These are phyloP conservation scores for Cosmia trapezina DNA, from an alignment of 2,888 invertebrate species.

Conservation along the genomic window DNA sequence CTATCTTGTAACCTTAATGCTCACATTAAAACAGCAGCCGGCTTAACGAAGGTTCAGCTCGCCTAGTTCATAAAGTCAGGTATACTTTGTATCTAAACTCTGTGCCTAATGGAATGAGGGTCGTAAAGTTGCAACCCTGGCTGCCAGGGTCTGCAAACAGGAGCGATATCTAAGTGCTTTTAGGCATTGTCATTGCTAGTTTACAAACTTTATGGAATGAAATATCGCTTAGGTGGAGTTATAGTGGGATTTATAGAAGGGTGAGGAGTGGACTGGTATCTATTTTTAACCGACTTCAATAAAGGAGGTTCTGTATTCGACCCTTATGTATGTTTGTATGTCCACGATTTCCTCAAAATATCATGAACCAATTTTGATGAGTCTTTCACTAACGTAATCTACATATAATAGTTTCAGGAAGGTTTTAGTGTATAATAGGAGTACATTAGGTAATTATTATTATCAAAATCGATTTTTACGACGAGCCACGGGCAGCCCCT, in stretches of 20 bases:
- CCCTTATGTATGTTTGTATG: no score
- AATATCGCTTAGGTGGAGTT: conserved; percentile 21
- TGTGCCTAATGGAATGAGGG: conserved; percentile 36
- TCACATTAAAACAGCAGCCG: conserved; percentile 37
- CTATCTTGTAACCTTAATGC: conserved; percentile 41
- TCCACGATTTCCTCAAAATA: no score
- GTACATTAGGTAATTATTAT: no score
- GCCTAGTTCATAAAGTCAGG: conserved; percentile 51
- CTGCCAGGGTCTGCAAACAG: neutral
- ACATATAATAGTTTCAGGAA: no score
- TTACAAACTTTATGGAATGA: conserved; percentile 42
- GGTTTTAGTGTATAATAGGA: no score
- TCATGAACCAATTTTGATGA: no score
- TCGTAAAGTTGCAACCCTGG: conserved; percentile 42
- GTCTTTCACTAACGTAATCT: no score
- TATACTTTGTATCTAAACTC: conserved; percentile 43
- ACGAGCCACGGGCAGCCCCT: no score
- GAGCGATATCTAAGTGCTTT: conserved; percentile 44
- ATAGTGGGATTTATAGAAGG: conserved; percentile 26
- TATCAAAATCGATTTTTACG: no score
- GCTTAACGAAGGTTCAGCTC: conserved; percentile 45
- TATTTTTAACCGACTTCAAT: conserved; percentile 15
- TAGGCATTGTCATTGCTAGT: conserved; percentile 40
- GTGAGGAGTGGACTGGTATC: neutral
- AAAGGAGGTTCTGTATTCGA: no score